Evolutionary conservation across 1,140 invertebrate genomes (phyloP).

Genomic region (Zelostemma sp.): DNA sequence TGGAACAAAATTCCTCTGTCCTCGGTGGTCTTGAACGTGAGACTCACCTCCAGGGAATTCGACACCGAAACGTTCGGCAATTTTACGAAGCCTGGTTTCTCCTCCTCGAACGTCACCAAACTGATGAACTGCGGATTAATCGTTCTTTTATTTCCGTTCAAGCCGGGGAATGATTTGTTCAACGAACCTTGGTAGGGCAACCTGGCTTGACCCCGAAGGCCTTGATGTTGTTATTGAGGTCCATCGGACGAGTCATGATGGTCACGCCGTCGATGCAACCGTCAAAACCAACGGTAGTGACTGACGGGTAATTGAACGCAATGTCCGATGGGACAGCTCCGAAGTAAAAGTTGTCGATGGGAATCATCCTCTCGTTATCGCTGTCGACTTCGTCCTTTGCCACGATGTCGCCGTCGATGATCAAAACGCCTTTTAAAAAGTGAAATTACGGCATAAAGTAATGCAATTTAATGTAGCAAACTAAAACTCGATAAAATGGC

Average conservation of each 20-base stretch:
- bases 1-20: constrained; percentile 85
- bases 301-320: constrained; percentile 75
- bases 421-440: constrained; percentile 74
- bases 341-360: constrained; percentile 83
- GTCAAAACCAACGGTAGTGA: constrained; percentile 85
- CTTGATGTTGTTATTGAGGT: constrained; percentile 83
- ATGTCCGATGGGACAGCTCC: constrained; percentile 82
- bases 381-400: constrained; percentile 58
- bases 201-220: constrained; percentile 86
- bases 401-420: constrained; percentile 75
- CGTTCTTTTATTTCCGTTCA: too few relatives aligned
- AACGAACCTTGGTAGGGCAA: constrained; percentile 83
- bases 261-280: constrained; percentile 92
- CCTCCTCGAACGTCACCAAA: constrained; percentile 75
- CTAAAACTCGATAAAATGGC: too few relatives aligned
- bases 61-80: constrained; percentile 73
- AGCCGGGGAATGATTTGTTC: neutral
- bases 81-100: constrained; percentile 75
- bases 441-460: neutral
- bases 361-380: constrained; percentile 66
- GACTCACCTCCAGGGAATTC: constrained; percentile 80
- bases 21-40: constrained; percentile 90
- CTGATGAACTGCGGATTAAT: constrained; percentile 66
- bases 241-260: constrained; percentile 80
- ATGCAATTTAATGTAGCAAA: too few relatives aligned